Evolutionary conservation across 2,797 vertebrate species (phyloP).

Genomic region (Pangasius macronema): DNA sequence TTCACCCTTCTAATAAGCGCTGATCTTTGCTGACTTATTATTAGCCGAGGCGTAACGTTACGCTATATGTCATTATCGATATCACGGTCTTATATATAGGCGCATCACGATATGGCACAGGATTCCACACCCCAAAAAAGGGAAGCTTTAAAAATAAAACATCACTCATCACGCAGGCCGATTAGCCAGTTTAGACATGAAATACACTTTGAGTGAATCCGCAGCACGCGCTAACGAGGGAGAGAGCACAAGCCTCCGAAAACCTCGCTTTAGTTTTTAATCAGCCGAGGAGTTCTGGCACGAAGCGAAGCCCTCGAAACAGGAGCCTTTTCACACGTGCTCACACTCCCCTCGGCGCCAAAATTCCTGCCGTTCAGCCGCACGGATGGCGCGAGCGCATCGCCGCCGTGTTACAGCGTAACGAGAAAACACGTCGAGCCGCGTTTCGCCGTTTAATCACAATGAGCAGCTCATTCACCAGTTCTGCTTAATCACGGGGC

Average conservation of each 20-base stretch:
- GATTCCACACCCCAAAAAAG: constrained; percentile 24
- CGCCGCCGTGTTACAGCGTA: constrained; percentile 15
- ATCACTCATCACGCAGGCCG: background rate
- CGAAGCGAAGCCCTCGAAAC: constrained; percentile 24
- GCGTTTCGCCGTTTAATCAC: constrained; percentile 18
- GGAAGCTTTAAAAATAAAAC: constrained; percentile 33
- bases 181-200: background rate
- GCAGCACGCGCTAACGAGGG: background rate
- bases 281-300: constrained; percentile 47
- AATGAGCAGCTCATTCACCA: constrained; percentile 38
- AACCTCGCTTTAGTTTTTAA: constrained; percentile 34
- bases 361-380: constrained; percentile 36
- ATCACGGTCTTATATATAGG: constrained; percentile 22
- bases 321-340: constrained; percentile 47
- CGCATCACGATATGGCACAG: constrained; percentile 13
- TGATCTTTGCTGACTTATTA: background rate
- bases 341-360: constrained; percentile 42
- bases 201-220: background rate
- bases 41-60: background rate
- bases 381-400: constrained; percentile 22
- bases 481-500: constrained; percentile 11
- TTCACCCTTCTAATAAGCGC: background rate
- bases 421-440: constrained; percentile 23
- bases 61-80: constrained; percentile 13
- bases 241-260: background rate